phyloP scores from a whole-genome alignment of 2,888 invertebrate genomes.

The Boloria euphrosyne region DNA sequence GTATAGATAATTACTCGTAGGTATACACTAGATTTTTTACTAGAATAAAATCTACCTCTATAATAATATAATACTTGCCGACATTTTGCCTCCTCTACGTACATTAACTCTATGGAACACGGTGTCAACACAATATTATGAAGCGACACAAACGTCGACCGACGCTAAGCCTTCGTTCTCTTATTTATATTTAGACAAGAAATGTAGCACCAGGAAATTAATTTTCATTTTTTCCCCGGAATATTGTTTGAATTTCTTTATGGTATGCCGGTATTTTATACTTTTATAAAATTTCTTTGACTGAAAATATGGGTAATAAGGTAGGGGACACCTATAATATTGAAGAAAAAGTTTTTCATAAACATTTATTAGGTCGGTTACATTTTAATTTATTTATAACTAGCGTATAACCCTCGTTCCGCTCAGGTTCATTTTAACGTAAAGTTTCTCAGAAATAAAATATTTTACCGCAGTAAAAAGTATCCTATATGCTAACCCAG shows the following conservation, averaged over 20 bases:
- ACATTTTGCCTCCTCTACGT: conserved; percentile 8
- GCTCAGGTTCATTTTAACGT: no score
- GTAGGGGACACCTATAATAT: conserved; percentile 4
- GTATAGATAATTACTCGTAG: no score
- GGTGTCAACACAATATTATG: conserved; percentile 69
- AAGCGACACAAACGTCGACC: conserved; percentile 69
- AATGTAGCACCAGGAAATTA: conserved; percentile 63
- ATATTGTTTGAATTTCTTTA: conserved; percentile 37
- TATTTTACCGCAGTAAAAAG: no score
- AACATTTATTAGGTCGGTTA: background rate
- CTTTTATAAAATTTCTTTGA: conserved; percentile 20
- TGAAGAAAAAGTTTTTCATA: background rate
- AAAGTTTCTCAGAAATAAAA: no score
- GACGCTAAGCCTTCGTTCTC: conserved; percentile 67
- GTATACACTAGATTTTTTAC: no score
- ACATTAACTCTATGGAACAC: conserved; percentile 27
- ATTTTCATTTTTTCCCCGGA: conserved; percentile 45
- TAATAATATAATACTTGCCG: background rate
- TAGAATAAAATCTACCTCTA: background rate
- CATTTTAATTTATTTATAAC: no score
- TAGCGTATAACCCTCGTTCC: no score
- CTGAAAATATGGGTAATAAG: conserved; percentile 11
- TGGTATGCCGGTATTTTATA: conserved; percentile 31
- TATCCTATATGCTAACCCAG: no score
- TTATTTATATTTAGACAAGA: conserved; percentile 58